Conservation (phyloP, 92 coral and sea anemone species). For the Epizoanthus scotinus region DNA sequence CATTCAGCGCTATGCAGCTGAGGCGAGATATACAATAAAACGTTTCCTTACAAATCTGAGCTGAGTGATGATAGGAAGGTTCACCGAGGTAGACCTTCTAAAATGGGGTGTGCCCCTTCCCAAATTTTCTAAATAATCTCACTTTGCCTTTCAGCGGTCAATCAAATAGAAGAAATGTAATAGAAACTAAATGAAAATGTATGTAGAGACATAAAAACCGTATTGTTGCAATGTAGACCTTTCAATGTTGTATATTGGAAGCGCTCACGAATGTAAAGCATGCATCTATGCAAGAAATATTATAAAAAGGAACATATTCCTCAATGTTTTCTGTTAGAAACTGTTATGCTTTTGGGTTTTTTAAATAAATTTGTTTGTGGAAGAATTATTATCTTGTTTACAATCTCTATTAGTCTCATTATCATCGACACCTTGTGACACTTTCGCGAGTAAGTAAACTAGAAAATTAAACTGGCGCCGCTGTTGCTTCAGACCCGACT, state of each 20-base stretch:
- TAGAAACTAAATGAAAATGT: too few relatives aligned
- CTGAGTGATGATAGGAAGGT: neutral
- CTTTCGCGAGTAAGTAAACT: neutral
- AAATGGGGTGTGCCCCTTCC: neutral
- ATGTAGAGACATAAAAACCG: too few relatives aligned
- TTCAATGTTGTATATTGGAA: too few relatives aligned
- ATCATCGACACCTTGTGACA: neutral
- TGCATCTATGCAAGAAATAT: too few relatives aligned
- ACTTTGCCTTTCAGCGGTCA: too few relatives aligned
- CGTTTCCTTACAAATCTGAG: neutral
- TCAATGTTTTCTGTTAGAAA: too few relatives aligned
- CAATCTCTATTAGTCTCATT: constrained; percentile 24
- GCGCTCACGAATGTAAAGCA: too few relatives aligned
- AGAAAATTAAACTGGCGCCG: constrained; percentile 4
- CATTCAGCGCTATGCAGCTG: constrained; percentile 18
- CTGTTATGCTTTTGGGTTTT: neutral
- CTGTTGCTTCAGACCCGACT: neutral
- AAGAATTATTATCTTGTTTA: constrained; percentile 18
- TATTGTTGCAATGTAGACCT: too few relatives aligned
- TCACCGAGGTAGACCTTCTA: neutral
- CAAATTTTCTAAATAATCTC: too few relatives aligned
- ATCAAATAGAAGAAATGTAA: too few relatives aligned
- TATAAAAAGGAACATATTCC: too few relatives aligned
- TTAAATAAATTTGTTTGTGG: neutral
- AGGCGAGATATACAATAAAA: neutral